These are phyloP conservation scores for Aplysia californica DNA, from an alignment of 1,140 invertebrate genomes.

Conservation along the genomic window DNA sequence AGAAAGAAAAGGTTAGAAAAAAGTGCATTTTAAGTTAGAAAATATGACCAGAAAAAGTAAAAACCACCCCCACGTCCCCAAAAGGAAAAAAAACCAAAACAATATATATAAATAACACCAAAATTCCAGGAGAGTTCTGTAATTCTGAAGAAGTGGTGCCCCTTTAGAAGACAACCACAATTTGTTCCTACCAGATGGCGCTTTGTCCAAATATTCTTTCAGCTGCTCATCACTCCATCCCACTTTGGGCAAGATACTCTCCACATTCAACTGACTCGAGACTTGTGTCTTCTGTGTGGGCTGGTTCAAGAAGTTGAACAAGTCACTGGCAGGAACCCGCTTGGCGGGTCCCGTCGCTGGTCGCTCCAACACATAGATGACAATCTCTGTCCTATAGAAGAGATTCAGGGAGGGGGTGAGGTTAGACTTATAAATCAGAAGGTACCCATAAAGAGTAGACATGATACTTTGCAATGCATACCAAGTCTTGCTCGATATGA, in stretches of 20 bases:
- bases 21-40: too few species aligned
- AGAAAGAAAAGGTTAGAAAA: too few species aligned
- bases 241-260: constrained; percentile 62
- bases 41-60: too few species aligned
- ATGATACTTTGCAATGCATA: not conserved
- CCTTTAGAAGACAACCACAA: too few species aligned
- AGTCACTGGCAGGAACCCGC: constrained; percentile 80
- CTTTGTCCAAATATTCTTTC: constrained; percentile 89
- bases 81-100: too few species aligned
- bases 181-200: constrained; percentile 81
- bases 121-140: too few species aligned
- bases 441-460: too few species aligned
- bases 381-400: constrained; percentile 75
- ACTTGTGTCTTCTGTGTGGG: constrained; percentile 75
- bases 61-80: too few species aligned
- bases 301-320: constrained; percentile 64
- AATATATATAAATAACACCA: too few species aligned
- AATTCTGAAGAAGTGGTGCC: too few species aligned
- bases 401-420: too few species aligned
- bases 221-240: constrained; percentile 73
- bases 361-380: constrained; percentile 85
- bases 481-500: not conserved
- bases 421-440: too few species aligned
- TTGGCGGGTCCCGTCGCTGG: constrained; percentile 70
- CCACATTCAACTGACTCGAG: constrained; percentile 70